Percentiles rank a stretch among this genome's conserved stretches.
Evolutionary conservation across 2,797 vertebrate genomes (phyloP).

Genomic region (Phataginus tetradactyla): DNA sequence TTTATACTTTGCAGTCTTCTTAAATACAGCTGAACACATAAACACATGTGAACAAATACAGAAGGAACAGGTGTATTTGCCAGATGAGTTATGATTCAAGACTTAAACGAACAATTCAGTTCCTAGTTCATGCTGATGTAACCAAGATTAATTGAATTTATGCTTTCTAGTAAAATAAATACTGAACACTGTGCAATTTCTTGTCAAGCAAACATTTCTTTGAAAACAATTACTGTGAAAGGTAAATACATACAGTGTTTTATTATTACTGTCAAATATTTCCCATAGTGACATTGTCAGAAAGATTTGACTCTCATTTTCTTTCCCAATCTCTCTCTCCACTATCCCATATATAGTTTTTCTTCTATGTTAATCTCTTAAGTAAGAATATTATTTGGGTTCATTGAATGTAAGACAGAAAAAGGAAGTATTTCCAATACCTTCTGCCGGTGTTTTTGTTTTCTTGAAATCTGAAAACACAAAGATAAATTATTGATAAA

Average conservation of each 20-base stretch:
- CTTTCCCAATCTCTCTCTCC: neutral
- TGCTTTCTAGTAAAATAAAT: neutral
- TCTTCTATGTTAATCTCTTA: neutral
- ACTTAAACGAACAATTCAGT: neutral
- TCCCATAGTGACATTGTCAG: neutral
- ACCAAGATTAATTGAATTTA: neutral
- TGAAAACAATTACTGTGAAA: neutral
- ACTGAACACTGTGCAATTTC: neutral
- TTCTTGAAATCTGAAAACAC: conserved; percentile 66
- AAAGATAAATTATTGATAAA: conserved; percentile 59
- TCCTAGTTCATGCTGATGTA: neutral
- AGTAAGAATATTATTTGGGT: neutral
- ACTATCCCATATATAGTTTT: neutral
- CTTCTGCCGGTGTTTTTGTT: conserved; percentile 55
- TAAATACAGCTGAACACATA: neutral
- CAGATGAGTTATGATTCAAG: neutral
- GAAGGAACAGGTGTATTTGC: neutral
- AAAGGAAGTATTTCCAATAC: conserved; percentile 11
- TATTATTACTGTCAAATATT: conserved; percentile 25
- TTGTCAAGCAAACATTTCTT: conserved; percentile 24
- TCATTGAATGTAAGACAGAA: conserved; percentile 14
- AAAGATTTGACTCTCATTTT: neutral
- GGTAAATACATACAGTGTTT: neutral
- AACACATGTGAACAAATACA: neutral
- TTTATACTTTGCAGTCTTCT: neutral